Conservation (phyloP, 2,797 vertebrate species). For the Helostoma temminkii region DNA sequence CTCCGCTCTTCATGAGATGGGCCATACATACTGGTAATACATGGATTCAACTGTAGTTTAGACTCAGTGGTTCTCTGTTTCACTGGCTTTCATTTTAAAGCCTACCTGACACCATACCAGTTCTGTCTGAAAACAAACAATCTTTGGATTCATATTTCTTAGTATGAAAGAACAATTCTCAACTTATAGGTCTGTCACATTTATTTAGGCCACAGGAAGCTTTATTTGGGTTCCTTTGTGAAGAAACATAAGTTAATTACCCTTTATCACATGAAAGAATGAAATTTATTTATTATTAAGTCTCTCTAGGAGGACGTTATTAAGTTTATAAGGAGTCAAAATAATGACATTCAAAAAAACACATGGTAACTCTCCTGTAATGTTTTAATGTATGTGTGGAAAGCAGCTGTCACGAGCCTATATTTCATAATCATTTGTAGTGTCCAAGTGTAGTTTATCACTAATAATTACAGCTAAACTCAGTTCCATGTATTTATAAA, state of each 20-base stretch:
- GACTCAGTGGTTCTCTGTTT: conserved; percentile 34
- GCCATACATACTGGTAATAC: conserved; percentile 95
- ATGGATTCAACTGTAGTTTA: neutral
- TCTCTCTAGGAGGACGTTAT: too few relatives aligned
- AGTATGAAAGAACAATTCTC: neutral
- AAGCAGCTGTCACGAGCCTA: neutral
- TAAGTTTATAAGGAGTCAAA: too few relatives aligned
- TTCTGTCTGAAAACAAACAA: conserved; percentile 13
- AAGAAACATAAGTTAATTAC: too few relatives aligned
- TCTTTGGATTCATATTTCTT: neutral
- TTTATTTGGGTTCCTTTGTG: too few relatives aligned
- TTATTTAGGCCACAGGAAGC: neutral
- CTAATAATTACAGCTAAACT: too few relatives aligned
- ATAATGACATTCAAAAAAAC: neutral
- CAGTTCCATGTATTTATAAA: neutral
- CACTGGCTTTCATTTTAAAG: conserved; percentile 31
- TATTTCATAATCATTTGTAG: neutral
- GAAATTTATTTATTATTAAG: too few relatives aligned
- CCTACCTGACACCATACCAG: too few relatives aligned
- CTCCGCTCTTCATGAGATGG: conserved; percentile 98
- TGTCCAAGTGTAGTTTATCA: neutral
- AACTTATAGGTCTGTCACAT: neutral
- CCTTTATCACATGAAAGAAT: too few relatives aligned
- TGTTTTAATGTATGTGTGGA: neutral
- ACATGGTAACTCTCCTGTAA: too few relatives aligned